These are phyloP conservation scores for Pangasianodon hypophthalmus DNA, from an alignment of 2,113 vertebrate genomes.

Conservation along the genomic window DNA sequence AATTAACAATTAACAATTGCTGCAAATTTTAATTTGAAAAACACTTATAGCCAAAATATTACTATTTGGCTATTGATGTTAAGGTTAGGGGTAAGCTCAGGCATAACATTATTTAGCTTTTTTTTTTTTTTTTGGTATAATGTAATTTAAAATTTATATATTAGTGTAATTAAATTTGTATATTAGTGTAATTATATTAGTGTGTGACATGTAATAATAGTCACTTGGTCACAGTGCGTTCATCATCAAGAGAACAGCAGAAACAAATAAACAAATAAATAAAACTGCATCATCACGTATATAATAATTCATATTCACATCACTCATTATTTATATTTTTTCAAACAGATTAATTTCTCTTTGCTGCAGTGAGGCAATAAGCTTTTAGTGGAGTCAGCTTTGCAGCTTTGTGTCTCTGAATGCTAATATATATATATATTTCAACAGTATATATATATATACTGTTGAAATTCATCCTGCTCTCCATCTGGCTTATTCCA, in stretches of 20 bases:
- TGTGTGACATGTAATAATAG: background rate
- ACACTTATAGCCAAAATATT: background rate
- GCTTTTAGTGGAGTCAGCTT: slow-evolving; percentile 5
- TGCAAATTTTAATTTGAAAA: background rate
- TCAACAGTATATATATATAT: background rate
- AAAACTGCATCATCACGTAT: background rate
- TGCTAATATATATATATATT: background rate
- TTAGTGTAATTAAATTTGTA: too few relatives aligned
- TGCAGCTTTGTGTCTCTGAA: slow-evolving; percentile 3
- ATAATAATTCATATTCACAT: slow-evolving; percentile 1
- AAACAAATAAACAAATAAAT: too few relatives aligned
- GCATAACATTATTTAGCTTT: background rate
- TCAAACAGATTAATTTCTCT: background rate
- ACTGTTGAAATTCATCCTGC: background rate
- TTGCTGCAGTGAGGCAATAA: background rate
- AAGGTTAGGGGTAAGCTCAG: background rate
- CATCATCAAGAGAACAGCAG: background rate
- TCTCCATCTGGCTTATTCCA: background rate
- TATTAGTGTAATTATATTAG: background rate
- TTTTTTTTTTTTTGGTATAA: too few relatives aligned
- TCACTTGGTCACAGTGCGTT: background rate
- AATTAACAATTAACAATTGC: background rate
- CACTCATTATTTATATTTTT: background rate
- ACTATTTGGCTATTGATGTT: background rate
- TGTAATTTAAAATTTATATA: too few relatives aligned